Evolutionary conservation across 2,797 vertebrate species (phyloP), one percentile per base, ranked within the genome.

Genomic region (Erethizon dorsatum): DNA sequence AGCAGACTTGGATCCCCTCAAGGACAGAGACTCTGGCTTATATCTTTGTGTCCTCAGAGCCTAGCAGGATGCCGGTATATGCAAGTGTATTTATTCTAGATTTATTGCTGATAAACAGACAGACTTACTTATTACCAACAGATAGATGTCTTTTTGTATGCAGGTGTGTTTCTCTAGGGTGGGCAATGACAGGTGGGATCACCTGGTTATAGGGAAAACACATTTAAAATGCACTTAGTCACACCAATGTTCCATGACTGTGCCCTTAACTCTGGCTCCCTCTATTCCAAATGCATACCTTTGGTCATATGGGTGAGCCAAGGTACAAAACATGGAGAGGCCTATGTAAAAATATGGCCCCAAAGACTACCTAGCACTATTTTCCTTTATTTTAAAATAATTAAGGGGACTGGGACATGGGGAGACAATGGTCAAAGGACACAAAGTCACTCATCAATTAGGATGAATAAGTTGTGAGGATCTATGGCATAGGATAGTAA

Each of bases 341-440:
- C 6, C 54, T 79, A 37, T 33, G 18, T 50, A 69, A 93, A 91
- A 73, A 56, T 37, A 79, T 0, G 11, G n/a, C 50, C 61, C 31
- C 26, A 63, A 87, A 84, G 61, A 33, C 37, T 6, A 12, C 50
- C 57, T 20, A 37, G 82, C 75, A 59, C 6, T 9, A 65, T 87
- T 94, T 88, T 45, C n/a, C 71, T 94, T 73, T 79, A 56, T 52
- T 97, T 92, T 50, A 86, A 82, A 94, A 65, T 78, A 52, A 71
- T 26, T 31, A 57, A 57, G 14, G 31, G 37, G 50, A 5, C n/a
- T 12, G 18, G 18, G 26, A 37, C 31, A 28, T 20, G 15, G 28
- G 57, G 18, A 87, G 41, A 71, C 37, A 13, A 5, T 57, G 10
- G 31, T n/a, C 37, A 69, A 67, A 93, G 57, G 11, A 33, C 50